Conservation (phyloP, 2,797 vertebrate genomes). For the Hypotaenidia philippensis region DNA sequence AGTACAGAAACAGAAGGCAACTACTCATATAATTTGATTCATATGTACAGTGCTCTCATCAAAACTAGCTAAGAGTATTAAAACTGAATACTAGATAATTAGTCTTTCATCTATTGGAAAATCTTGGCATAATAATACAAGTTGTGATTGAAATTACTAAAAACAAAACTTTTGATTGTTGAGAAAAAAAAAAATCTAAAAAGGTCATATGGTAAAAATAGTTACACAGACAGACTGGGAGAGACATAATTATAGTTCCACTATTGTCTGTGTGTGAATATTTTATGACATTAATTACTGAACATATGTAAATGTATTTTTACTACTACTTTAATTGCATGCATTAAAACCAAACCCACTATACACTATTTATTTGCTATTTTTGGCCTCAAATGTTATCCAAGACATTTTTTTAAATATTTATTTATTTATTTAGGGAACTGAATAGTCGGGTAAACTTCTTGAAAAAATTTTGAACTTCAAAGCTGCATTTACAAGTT, state of each 20-base stretch:
- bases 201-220: conserved; percentile 41
- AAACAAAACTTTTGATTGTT: conserved; percentile 52
- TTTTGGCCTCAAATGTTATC: not conserved
- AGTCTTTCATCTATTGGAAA: conserved; percentile 54
- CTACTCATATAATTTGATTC: conserved; percentile 55
- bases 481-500: not conserved
- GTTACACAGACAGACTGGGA: conserved; percentile 33
- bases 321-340: not conserved
- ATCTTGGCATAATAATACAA: conserved; percentile 9
- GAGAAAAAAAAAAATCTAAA: not conserved
- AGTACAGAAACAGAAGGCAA: conserved; percentile 24
- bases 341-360: not conserved
- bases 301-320: conserved; percentile 55
- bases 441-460: not conserved
- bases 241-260: conserved; percentile 34
- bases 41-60: conserved; percentile 10
- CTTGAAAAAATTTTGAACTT: not conserved
- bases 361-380: not conserved
- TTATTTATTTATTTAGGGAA: not conserved
- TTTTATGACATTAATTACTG: conserved; percentile 59
- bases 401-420: not conserved
- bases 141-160: conserved; percentile 24
- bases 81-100: conserved; percentile 27
- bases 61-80: conserved; percentile 8
- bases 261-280: conserved; percentile 45